phyloP scores from a whole-genome alignment of 2,113 vertebrate genomes.

The Poecilia latipinna region DNA sequence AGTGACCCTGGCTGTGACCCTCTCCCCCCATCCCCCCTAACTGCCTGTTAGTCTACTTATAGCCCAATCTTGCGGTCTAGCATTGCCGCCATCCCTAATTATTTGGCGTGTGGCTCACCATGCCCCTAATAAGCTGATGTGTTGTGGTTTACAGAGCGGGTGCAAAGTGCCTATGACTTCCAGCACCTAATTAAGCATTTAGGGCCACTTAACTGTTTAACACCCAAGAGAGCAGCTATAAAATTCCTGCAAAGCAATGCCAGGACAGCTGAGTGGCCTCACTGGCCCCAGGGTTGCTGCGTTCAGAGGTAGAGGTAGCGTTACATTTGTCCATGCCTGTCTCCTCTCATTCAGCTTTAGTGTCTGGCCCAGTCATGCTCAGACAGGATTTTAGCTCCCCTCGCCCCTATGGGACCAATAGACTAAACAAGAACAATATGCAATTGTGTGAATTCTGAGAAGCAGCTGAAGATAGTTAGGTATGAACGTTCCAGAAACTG shows the following conservation, averaged over 20 bases:
- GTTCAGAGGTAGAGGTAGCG: constrained; percentile 31
- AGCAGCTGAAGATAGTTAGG: constrained; percentile 41
- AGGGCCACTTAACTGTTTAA: constrained; percentile 71
- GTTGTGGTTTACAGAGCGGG: constrained; percentile 76
- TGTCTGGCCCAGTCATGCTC: constrained; percentile 60
- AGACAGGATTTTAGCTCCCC: constrained; percentile 55
- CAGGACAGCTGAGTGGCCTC: constrained; percentile 49
- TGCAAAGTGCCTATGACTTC: constrained; percentile 81
- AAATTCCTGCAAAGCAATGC: constrained; percentile 46
- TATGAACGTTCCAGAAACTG: constrained; percentile 1
- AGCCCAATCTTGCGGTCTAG: constrained; percentile 54
- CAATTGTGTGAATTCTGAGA: constrained; percentile 33
- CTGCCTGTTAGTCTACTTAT: constrained; percentile 34
- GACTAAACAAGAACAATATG: constrained; percentile 61
- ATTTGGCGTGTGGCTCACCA: constrained; percentile 69
- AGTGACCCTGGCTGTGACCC: constrained; percentile 50
- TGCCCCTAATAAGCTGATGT: constrained; percentile 74
- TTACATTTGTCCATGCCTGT: constrained; percentile 20
- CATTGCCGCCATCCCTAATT: constrained; percentile 76
- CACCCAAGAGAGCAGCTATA: constrained; percentile 72
- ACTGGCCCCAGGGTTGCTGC: constrained; percentile 34
- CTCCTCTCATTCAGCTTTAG: constrained; percentile 56
- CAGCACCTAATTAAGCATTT: constrained; percentile 81
- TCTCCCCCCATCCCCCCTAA: constrained; percentile 2
- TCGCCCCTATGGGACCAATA: constrained; percentile 54